Evolutionary conservation across 2,113 vertebrate genomes (phyloP).

Genomic region (Halcyon senegalensis): DNA sequence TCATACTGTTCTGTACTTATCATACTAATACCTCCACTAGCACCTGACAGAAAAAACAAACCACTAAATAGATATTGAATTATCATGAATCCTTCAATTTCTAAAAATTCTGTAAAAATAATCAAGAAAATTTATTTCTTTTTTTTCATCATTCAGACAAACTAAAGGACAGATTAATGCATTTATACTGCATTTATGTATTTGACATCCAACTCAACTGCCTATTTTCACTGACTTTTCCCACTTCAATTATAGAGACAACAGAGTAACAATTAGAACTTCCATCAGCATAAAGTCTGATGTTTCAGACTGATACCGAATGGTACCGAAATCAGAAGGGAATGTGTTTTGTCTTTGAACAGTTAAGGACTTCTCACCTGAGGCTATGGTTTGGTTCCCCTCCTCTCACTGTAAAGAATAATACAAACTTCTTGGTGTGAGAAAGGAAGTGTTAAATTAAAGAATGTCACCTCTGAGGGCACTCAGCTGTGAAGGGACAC

Average conservation of each 20-base stretch:
- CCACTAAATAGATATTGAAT: not conserved
- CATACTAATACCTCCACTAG: not conserved
- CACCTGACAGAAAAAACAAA: not conserved
- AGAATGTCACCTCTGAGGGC: not conserved
- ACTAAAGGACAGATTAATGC: not conserved
- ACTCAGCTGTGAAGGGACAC: not conserved
- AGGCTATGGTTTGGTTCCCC: not conserved
- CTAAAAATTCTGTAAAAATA: not conserved
- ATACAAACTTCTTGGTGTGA: not conserved
- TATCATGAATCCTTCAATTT: not conserved
- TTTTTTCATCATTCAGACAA: not conserved
- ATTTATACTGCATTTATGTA: not conserved
- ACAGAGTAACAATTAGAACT: not conserved
- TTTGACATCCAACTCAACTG: not conserved
- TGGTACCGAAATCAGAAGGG: too few relatives aligned
- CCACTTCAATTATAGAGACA: not conserved
- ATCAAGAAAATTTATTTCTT: rapidly evolving
- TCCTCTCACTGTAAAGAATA: not conserved
- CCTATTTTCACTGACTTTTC: not conserved
- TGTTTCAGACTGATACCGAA: not conserved
- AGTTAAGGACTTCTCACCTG: not conserved
- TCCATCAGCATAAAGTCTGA: not conserved
- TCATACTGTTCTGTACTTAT: not conserved
- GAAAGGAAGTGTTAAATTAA: not conserved
- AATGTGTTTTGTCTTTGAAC: not conserved